Conservation (phyloP, 2,888 invertebrate genomes). For the Scaptodrosophila latifasciaeformis region DNA sequence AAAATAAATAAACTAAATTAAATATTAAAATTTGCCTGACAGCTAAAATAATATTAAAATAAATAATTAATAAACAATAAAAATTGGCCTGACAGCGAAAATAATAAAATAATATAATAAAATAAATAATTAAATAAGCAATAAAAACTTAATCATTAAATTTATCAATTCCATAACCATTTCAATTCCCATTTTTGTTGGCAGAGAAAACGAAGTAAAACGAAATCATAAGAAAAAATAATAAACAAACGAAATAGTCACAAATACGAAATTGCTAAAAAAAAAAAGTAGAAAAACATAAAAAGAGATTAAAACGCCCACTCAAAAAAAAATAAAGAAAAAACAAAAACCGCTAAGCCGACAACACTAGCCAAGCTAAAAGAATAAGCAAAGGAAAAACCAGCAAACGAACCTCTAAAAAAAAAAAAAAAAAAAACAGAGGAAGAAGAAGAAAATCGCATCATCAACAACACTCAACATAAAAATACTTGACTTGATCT, state of each 20-base stretch:
- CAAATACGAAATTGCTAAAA: slow-evolving; percentile 20
- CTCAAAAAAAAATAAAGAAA: slow-evolving; percentile 43
- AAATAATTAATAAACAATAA: no score
- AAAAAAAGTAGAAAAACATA: slow-evolving; percentile 24
- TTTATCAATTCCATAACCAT: neutral
- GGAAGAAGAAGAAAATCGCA: slow-evolving; percentile 36
- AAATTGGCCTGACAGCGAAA: no score
- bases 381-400: slow-evolving; percentile 31
- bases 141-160: neutral
- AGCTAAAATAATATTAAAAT: no score
- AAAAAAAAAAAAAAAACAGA: slow-evolving; percentile 24
- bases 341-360: slow-evolving; percentile 43
- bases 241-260: slow-evolving; percentile 1
- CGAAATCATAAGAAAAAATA: neutral
- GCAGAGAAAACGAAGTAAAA: neutral
- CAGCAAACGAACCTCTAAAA: slow-evolving; percentile 18
- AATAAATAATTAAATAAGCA: no score
- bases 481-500: no score
- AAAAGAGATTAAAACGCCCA: slow-evolving; percentile 57
- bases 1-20: no score
- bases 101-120: no score
- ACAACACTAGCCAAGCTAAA: slow-evolving; percentile 14
- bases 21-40: no score
- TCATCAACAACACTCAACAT: slow-evolving; percentile 32
- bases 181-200: no score